phyloP scores from a whole-genome alignment of 2,797 vertebrate species.

The Sylvilagus floridanus region DNA sequence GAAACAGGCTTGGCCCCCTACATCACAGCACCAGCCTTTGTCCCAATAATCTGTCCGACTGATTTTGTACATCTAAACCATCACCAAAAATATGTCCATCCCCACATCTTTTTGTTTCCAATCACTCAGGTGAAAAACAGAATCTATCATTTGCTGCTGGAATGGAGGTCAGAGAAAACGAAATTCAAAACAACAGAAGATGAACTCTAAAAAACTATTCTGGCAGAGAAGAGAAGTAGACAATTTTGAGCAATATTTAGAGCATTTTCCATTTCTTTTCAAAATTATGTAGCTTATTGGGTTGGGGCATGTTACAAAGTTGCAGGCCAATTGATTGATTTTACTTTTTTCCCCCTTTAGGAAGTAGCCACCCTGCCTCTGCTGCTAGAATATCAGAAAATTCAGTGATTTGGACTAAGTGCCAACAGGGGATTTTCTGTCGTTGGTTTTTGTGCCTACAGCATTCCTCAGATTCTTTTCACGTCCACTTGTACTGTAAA shows the following conservation, averaged over 20 bases:
- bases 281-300: slow-evolving; percentile 41
- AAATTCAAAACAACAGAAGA: too few species aligned
- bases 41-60: too few species aligned
- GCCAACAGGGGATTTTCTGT: slow-evolving; percentile 74
- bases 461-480: slow-evolving; percentile 62
- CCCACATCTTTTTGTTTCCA: too few species aligned
- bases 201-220: background rate
- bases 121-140: too few species aligned
- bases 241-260: background rate
- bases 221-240: background rate
- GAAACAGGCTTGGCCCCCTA: too few species aligned
- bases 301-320: slow-evolving; percentile 55
- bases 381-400: slow-evolving; percentile 73
- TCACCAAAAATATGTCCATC: too few species aligned
- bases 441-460: slow-evolving; percentile 50
- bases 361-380: slow-evolving; percentile 70
- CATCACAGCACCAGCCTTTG: too few species aligned
- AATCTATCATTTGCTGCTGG: too few species aligned
- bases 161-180: too few species aligned
- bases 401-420: slow-evolving; percentile 84
- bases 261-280: background rate
- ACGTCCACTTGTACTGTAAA: slow-evolving; percentile 71
- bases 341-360: slow-evolving; percentile 84
- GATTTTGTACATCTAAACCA: too few species aligned
- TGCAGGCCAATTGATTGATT: slow-evolving; percentile 73